Percentiles rank a stretch among this genome's conserved stretches.
Evolutionary conservation across 2,797 vertebrate species (phyloP).

Genomic region (Onychomys arenicola): DNA sequence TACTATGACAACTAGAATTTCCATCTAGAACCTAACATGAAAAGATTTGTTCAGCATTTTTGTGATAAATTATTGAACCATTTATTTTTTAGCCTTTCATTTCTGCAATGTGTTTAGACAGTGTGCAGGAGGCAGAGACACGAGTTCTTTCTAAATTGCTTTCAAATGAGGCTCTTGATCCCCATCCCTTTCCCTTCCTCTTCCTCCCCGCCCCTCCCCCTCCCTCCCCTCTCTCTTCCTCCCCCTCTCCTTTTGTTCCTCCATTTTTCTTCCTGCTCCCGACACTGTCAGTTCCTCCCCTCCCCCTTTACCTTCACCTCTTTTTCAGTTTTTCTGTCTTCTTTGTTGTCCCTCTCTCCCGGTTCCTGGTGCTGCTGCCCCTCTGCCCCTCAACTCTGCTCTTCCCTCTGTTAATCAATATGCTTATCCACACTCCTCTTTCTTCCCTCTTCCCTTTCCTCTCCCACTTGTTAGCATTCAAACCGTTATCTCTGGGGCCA

Average conservation of each 20-base stretch:
- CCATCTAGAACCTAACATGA: constrained; percentile 35
- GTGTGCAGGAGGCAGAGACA: background rate
- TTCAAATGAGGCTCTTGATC: constrained; percentile 59
- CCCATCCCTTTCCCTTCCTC: constrained; percentile 66
- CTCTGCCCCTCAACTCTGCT: constrained; percentile 15
- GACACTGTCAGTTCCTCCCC: constrained; percentile 80
- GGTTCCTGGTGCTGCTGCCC: constrained; percentile 1
- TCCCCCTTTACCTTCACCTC: constrained; percentile 76
- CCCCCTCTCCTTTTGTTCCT: constrained; percentile 79
- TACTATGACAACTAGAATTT: constrained; percentile 8
- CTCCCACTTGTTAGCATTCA: constrained; percentile 41
- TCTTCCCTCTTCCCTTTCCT: background rate
- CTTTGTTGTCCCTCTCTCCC: constrained; percentile 64
- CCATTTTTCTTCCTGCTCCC: constrained; percentile 82
- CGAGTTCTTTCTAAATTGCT: constrained; percentile 57
- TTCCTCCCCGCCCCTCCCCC: constrained; percentile 58
- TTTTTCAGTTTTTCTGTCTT: constrained; percentile 68
- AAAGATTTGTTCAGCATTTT: constrained; percentile 45
- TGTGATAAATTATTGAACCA: background rate
- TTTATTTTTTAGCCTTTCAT: background rate
- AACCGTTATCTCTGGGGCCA: background rate
- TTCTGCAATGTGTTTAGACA: constrained; percentile 53
- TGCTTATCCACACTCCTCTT: constrained; percentile 17
- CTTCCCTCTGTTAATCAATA: constrained; percentile 46
- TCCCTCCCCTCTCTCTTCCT: constrained; percentile 10